Conservation (phyloP, 2,113 vertebrate species). For the Smithornis capensis region DNA sequence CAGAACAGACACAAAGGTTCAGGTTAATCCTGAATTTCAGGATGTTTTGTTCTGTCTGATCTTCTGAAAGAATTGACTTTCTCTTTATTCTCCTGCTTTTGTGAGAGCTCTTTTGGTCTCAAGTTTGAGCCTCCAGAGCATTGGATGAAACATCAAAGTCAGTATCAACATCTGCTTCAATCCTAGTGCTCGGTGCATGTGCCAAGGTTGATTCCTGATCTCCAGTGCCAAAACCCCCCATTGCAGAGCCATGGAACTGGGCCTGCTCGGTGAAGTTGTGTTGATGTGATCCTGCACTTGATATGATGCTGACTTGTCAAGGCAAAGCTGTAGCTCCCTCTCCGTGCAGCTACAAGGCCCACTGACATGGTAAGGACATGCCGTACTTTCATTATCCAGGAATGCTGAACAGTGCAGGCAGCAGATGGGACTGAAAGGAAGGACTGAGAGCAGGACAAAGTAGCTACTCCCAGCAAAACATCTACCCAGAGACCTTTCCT, state of each 20-base stretch:
- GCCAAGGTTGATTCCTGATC: not conserved
- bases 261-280: not conserved
- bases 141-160: constrained; percentile 62
- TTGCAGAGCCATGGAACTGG: not conserved
- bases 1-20: constrained; percentile 14
- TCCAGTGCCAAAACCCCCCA: not conserved
- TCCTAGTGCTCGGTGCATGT: rapidly evolving
- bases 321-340: constrained; percentile 9
- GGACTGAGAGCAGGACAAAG: not conserved
- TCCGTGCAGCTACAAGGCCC: not conserved
- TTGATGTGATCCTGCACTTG: not conserved
- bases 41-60: not conserved
- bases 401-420: rapidly evolving
- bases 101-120: constrained; percentile 20
- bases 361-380: not conserved
- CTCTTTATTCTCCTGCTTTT: constrained; percentile 42
- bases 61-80: not conserved
- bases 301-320: constrained; percentile 41
- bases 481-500: not conserved
- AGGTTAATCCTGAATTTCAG: constrained; percentile 56
- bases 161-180: constrained; percentile 28
- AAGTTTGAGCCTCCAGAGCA: not conserved
- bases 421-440: not conserved
- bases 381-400: not conserved
- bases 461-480: not conserved